phyloP scores from a whole-genome alignment of 2,797 vertebrate genomes.

The Tokudaia muenninki region DNA sequence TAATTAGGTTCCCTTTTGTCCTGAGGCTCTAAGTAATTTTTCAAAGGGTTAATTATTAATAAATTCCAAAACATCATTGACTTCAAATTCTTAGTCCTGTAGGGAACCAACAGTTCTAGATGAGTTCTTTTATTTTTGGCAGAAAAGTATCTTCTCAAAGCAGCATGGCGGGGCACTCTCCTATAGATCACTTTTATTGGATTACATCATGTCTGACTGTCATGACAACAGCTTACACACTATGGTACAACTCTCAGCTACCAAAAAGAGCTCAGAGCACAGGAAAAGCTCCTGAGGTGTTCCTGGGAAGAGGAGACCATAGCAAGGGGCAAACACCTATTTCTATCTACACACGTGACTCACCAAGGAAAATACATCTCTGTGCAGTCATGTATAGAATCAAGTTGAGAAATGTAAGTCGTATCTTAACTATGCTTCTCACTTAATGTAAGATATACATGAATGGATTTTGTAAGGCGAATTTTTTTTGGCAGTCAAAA shows the following conservation, averaged over 20 bases:
- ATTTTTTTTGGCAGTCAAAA: conserved; percentile 33
- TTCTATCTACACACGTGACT: neutral
- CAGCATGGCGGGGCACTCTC: neutral
- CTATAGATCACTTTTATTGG: conserved; percentile 52
- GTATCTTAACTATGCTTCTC: neutral
- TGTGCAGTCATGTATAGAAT: neutral
- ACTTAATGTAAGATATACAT: neutral
- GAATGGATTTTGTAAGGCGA: neutral
- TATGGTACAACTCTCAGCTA: neutral
- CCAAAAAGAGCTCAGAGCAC: neutral
- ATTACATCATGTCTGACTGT: conserved; percentile 65
- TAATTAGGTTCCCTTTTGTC: conserved; percentile 53
- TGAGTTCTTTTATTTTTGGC: neutral
- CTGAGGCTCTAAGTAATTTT: neutral
- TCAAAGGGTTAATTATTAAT: conserved; percentile 38
- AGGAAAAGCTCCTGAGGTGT: neutral
- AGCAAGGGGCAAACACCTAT: neutral
- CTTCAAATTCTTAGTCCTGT: conserved; percentile 33
- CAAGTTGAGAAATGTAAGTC: conserved; percentile 18
- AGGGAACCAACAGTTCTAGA: conserved; percentile 21
- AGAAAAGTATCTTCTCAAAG: conserved; percentile 59
- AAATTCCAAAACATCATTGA: conserved; percentile 30
- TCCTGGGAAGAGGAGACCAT: neutral
- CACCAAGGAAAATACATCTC: neutral
- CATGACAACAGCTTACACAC: conserved; percentile 53